Evolutionary conservation across 2,797 vertebrate genomes (phyloP).

Genomic region (Pantherophis alleghaniensis): DNA sequence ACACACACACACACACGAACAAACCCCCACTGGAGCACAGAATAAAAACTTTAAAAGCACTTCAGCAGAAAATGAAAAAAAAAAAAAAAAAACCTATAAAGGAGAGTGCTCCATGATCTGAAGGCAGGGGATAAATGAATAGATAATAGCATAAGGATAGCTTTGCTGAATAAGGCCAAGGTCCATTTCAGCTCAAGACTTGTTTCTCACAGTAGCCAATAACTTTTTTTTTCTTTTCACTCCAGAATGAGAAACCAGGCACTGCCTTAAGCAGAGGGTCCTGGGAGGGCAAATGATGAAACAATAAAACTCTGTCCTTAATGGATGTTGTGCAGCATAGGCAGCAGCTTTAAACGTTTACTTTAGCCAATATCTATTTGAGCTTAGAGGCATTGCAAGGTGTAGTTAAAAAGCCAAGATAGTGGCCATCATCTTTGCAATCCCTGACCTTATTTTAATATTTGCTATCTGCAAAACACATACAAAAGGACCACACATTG

Average conservation of each 20-base stretch:
- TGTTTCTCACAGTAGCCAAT: background rate
- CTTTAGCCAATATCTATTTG: background rate
- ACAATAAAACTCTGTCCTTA: background rate
- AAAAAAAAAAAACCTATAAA: background rate
- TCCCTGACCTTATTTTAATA: background rate
- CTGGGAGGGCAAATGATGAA: background rate
- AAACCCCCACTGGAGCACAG: background rate
- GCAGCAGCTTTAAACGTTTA: background rate
- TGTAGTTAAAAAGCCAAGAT: background rate
- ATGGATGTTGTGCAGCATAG: background rate
- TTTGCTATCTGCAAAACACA: background rate
- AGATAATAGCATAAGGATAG: background rate
- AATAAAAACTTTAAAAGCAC: background rate
- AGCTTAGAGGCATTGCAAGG: background rate
- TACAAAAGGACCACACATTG: background rate
- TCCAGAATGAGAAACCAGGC: background rate
- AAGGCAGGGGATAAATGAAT: background rate
- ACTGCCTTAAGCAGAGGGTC: background rate
- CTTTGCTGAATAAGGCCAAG: background rate
- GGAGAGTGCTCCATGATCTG: background rate
- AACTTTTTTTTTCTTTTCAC: background rate
- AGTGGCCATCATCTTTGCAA: background rate
- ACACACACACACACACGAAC: too few species aligned
- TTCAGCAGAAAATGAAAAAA: background rate
- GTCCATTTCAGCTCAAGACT: background rate